Evolutionary conservation across 2,888 invertebrate genomes (phyloP).

Genomic region (Acrobasis consociella): DNA sequence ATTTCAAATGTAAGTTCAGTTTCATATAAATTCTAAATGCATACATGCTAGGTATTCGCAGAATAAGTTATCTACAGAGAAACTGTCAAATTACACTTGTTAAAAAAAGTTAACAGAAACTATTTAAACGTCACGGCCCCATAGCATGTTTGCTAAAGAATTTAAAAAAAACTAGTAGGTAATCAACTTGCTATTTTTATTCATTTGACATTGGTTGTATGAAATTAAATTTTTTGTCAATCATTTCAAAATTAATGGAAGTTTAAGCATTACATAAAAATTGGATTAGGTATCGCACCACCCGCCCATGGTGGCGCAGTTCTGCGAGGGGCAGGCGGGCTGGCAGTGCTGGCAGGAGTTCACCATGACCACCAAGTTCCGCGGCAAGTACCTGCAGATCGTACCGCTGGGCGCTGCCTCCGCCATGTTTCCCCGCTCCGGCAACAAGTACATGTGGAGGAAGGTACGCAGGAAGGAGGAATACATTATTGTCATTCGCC

Average conservation of each 20-base stretch:
- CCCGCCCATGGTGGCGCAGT: conserved; percentile 98
- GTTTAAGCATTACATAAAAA: not conserved
- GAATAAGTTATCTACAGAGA: too few species aligned
- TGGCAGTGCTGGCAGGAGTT: conserved; percentile 99
- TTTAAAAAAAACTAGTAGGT: too few species aligned
- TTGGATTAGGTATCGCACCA: conserved; percentile 93
- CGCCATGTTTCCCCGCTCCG: conserved; percentile 84
- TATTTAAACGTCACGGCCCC: too few species aligned
- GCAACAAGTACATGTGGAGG: conserved; percentile 97
- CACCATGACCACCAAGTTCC: conserved; percentile 99
- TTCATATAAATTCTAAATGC: not conserved
- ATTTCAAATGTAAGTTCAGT: not conserved
- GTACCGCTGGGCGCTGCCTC: conserved; percentile 89
- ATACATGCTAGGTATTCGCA: too few species aligned
- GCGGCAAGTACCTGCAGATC: conserved; percentile 98
- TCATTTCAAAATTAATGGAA: too few species aligned
- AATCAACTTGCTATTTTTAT: too few species aligned
- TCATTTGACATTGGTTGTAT: too few species aligned
- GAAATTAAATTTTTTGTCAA: too few species aligned
- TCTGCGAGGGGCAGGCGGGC: conserved; percentile 91
- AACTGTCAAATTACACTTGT: too few species aligned
- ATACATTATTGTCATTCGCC: not conserved
- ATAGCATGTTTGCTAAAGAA: too few species aligned
- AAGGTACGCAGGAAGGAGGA: conserved; percentile 82
- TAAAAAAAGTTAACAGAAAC: too few species aligned